Conservation (phyloP, 2,113 vertebrate genomes). For the Urocolius indicus region DNA sequence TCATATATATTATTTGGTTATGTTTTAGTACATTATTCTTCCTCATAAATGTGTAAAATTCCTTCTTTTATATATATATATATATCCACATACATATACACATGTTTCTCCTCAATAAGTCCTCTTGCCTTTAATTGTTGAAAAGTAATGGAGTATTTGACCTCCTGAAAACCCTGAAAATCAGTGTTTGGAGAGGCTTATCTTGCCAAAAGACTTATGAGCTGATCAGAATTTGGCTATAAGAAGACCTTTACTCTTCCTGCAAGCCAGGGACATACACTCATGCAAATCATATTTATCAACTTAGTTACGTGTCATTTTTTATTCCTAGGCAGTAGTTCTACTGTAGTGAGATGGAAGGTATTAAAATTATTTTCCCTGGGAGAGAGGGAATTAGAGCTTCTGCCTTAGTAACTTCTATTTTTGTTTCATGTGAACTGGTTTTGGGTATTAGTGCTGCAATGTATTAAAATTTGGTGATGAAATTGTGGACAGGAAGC, state of each 20-base stretch:
- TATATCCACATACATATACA: too few relatives aligned
- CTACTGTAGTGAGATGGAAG: not conserved
- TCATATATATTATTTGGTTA: not conserved
- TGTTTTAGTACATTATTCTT: not conserved
- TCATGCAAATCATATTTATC: not conserved
- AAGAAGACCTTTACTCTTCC: not conserved
- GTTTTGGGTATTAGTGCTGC: not conserved
- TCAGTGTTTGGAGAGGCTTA: not conserved
- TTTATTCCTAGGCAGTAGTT: not conserved
- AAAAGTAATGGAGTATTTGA: not conserved
- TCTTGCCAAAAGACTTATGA: not conserved
- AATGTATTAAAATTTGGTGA: slow-evolving; percentile 51
- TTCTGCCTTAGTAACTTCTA: not conserved
- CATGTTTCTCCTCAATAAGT: not conserved
- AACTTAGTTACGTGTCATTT: not conserved
- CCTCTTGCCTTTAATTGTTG: not conserved
- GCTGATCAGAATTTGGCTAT: not conserved
- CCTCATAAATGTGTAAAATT: not conserved
- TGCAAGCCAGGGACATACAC: not conserved
- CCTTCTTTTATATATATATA: not conserved
- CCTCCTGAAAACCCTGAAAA: not conserved
- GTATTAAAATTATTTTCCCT: not conserved
- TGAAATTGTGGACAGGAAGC: slow-evolving; percentile 49
- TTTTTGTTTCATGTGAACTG: not conserved
- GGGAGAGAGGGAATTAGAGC: not conserved